Conservation (phyloP, 2,888 invertebrate genomes). For the Nemotelus nigrinus region DNA sequence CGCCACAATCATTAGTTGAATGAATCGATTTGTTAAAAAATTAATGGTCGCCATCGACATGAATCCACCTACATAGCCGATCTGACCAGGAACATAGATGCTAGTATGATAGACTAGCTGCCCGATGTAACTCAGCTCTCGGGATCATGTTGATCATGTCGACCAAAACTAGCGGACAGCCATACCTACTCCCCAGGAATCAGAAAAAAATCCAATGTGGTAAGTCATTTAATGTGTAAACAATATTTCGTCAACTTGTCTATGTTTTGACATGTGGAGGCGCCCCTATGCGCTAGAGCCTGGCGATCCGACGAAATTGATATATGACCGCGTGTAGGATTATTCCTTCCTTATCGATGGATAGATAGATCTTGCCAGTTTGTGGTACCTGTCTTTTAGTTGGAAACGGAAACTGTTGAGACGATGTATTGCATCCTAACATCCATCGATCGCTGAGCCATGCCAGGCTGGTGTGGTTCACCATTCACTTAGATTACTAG, state of each 20-base stretch:
- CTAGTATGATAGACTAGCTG: slow-evolving; percentile 7
- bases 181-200: not conserved
- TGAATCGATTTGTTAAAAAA: slow-evolving; percentile 36
- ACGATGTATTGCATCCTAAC: slow-evolving; percentile 46
- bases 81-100: not conserved
- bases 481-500: not conserved
- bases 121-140: not conserved
- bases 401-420: slow-evolving; percentile 47
- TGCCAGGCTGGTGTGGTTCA: not conserved
- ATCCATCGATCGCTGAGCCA: slow-evolving; percentile 8
- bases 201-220: slow-evolving; percentile 37
- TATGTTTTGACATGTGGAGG: slow-evolving; percentile 51
- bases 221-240: slow-evolving; percentile 49
- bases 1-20: slow-evolving; percentile 11
- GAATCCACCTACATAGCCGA: not conserved
- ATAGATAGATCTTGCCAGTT: slow-evolving; percentile 30
- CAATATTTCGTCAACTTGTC: slow-evolving; percentile 52
- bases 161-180: slow-evolving; percentile 7
- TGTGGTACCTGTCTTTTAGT: slow-evolving; percentile 44
- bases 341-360: slow-evolving; percentile 45
- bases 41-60: slow-evolving; percentile 13
- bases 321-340: slow-evolving; percentile 36
- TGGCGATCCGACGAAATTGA: slow-evolving; percentile 40
- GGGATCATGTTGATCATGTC: slow-evolving; percentile 28
- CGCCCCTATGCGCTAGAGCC: slow-evolving; percentile 49